These are phyloP conservation scores for Muscina levida DNA, from an alignment of 2,888 invertebrate species.

Conservation along the genomic window DNA sequence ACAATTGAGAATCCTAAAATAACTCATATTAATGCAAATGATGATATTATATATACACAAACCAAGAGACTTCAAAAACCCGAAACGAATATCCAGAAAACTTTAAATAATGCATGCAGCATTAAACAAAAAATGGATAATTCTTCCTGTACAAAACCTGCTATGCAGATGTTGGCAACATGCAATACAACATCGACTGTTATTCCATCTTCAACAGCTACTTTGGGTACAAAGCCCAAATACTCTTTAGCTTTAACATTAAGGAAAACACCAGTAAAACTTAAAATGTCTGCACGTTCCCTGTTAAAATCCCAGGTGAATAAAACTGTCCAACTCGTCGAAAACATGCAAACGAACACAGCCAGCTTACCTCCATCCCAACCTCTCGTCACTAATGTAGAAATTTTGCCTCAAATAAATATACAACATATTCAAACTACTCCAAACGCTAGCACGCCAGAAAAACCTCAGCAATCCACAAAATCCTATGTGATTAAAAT, in stretches of 20 bases:
- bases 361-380: background rate
- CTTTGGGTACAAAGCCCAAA: too few relatives aligned
- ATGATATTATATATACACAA: background rate
- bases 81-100: background rate
- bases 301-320: constrained; percentile 24
- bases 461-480: background rate
- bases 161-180: too few relatives aligned
- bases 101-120: too few relatives aligned
- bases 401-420: constrained; percentile 49
- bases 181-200: too few relatives aligned
- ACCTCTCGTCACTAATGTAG: constrained; percentile 44
- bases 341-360: background rate
- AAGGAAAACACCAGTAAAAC: constrained; percentile 1
- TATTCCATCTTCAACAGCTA: too few relatives aligned
- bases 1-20: background rate
- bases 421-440: background rate
- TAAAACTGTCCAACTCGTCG: background rate
- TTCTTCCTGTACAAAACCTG: too few relatives aligned
- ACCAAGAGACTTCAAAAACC: background rate
- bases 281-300: constrained; percentile 1
- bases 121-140: too few relatives aligned
- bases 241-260: background rate
- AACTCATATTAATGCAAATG: background rate
- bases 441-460: background rate
- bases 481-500: constrained; percentile 23